Conservation (phyloP, 1,140 invertebrate genomes). For the Steinernema feltiae region DNA sequence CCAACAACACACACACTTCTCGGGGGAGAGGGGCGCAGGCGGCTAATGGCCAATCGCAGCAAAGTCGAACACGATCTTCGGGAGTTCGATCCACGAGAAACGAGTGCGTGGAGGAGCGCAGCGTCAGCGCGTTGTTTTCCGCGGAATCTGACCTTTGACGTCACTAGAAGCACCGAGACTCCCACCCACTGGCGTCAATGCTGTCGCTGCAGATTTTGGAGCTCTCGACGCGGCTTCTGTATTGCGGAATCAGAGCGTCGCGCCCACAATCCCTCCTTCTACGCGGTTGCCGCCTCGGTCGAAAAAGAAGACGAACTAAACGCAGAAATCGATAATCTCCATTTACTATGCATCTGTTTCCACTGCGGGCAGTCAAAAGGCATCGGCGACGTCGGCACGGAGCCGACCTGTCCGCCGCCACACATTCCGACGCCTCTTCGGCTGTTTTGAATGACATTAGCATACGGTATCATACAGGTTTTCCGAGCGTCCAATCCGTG, state of each 20-base stretch:
- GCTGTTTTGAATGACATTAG: too few relatives aligned
- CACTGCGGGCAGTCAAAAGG: constrained; percentile 1
- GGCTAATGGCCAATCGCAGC: not conserved
- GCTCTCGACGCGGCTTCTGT: not conserved
- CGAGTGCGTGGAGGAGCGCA: too few relatives aligned
- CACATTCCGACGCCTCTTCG: not conserved
- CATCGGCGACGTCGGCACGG: not conserved
- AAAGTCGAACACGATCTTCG: too few relatives aligned
- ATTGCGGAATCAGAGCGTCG: not conserved
- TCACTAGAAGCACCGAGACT: not conserved
- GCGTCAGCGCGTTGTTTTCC: not conserved
- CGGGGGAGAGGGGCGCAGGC: not conserved
- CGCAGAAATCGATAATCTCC: constrained; percentile 5
- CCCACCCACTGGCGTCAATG: too few relatives aligned
- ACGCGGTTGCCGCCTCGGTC: not conserved
- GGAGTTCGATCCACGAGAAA: too few relatives aligned
- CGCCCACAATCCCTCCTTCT: not conserved
- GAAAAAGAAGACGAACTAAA: not conserved
- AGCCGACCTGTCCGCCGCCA: not conserved
- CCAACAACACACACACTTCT: not conserved
- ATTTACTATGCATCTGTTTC: constrained; percentile 14
- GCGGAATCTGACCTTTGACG: not conserved
- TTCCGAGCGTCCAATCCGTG: too few relatives aligned
- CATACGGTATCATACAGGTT: too few relatives aligned
- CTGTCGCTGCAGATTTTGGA: not conserved